These are phyloP conservation scores for Pollenia amentaria DNA, from an alignment of 2,888 invertebrate genomes.

Conservation along the genomic window DNA sequence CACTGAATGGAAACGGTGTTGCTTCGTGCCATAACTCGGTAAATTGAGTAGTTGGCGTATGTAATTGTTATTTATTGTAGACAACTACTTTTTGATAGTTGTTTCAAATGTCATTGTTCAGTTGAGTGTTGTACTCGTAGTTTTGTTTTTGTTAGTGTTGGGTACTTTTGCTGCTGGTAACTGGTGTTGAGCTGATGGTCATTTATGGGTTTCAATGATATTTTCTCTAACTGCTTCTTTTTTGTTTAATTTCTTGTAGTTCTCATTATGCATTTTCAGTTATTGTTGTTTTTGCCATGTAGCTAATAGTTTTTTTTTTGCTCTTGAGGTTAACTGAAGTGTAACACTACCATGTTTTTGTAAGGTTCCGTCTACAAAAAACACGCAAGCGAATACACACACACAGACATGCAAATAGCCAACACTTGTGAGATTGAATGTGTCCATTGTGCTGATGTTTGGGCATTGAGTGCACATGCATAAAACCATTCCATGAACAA, in stretches of 20 bases:
- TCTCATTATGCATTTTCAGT: constrained; percentile 44
- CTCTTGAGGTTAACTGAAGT: constrained; percentile 69
- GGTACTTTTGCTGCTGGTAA: neutral
- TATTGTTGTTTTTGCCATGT: constrained; percentile 19
- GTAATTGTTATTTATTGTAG: constrained; percentile 37
- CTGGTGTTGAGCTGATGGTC: constrained; percentile 65
- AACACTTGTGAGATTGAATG: constrained; percentile 10
- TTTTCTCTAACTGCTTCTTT: constrained; percentile 57
- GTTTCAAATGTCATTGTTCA: constrained; percentile 49
- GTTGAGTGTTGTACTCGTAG: constrained; percentile 10
- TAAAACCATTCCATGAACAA: constrained; percentile 41
- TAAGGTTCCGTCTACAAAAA: constrained; percentile 51
- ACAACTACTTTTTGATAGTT: constrained; percentile 33
- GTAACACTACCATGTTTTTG: constrained; percentile 66
- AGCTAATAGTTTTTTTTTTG: constrained; percentile 24
- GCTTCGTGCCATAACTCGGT: neutral
- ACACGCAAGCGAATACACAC: neutral
- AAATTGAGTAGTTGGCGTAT: constrained; percentile 9
- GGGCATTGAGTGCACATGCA: constrained; percentile 41
- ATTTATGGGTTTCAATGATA: constrained; percentile 70
- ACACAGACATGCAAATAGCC: neutral
- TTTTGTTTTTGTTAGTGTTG: constrained; percentile 20
- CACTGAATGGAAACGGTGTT: constrained; percentile 29
- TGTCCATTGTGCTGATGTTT: constrained; percentile 51
- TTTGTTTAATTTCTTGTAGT: constrained; percentile 27